Evolutionary conservation across 2,888 invertebrate genomes (phyloP).

Genomic region (Dasypogon diadema): DNA sequence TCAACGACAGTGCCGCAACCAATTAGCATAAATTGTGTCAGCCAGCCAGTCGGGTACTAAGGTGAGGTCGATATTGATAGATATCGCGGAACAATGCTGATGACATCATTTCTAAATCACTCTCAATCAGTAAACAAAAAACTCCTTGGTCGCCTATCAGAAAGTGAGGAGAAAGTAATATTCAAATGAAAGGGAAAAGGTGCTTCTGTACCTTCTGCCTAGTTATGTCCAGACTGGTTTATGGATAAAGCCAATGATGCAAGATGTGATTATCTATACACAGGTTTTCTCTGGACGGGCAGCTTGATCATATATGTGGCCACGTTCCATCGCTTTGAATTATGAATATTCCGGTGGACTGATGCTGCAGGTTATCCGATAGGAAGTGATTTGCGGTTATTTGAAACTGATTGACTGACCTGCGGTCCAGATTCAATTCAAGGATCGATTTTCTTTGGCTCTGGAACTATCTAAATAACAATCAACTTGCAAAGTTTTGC

Average conservation of each 20-base stretch:
- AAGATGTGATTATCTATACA: neutral
- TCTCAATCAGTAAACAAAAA: neutral
- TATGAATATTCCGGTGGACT: neutral
- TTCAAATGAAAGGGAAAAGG: neutral
- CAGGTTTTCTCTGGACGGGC: neutral
- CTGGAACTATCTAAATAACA: neutral
- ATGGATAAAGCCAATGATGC: neutral
- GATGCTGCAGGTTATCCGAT: constrained; percentile 32
- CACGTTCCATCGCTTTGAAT: constrained; percentile 3
- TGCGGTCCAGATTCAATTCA: constrained; percentile 27
- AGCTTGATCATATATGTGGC: neutral
- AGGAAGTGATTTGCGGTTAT: constrained; percentile 39
- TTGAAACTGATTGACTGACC: constrained; percentile 7
- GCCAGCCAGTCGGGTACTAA: neutral
- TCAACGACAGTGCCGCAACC: neutral
- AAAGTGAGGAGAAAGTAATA: constrained; percentile 28
- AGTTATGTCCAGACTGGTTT: neutral
- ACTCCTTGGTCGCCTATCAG: neutral
- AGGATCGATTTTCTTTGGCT: constrained; percentile 40
- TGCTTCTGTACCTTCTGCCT: neutral
- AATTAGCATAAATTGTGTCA: constrained; percentile 51
- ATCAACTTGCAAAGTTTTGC: neutral
- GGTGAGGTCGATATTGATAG: neutral
- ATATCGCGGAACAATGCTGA: neutral
- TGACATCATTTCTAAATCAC: constrained; percentile 10